Evolutionary conservation across 2,888 invertebrate species (phyloP), one percentile per base, ranked within the genome.

Genomic region (Torymus aiolomorphi): DNA sequence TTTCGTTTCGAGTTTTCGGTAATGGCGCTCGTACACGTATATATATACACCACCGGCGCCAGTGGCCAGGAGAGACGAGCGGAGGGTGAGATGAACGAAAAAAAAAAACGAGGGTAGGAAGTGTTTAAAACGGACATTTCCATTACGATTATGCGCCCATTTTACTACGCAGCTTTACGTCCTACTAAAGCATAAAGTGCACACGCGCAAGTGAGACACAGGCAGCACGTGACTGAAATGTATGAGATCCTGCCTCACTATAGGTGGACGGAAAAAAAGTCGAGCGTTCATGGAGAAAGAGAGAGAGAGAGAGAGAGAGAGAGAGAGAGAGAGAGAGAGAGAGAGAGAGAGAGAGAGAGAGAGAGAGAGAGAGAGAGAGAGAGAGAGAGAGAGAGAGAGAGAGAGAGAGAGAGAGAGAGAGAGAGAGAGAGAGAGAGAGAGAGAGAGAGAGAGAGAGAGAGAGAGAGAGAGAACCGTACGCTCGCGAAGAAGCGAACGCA

Each of bases 141-240:
- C 61, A 78, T 72, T 76, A 67, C 57, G 63, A 74, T 79, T 75
- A 80, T 71, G 75, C 71, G 24, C 59, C 56, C 73, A 20, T 73
- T 80, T 66, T 59, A 66, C 61, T 61, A 76, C 57, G 12, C 52
- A 49, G 71, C 16, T 72, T 80, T 76, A 80, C 65, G 69, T 66
- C 65, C 65, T 80, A 77, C 56, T 77, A 70, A 80, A 80, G 73
- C 73, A 69, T 52, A 77, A 80, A 65, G 61, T 72, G 61, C 70
- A 72, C 70, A 72, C 52, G 54, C 51, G 65, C 67, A 71, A 76
- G 70, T 56, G 51, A 74, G 77, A 49, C 49, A 57, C 57, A 70
- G 49, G 67, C 75, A 63, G 74, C 78, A 72, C 71, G 72, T 72
- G 72, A 81, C 56, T 52, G 61, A 67, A 81, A 76, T 77, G 13